These are phyloP conservation scores for Venturia canescens DNA, from an alignment of 1,140 invertebrate genomes.

Conservation along the genomic window DNA sequence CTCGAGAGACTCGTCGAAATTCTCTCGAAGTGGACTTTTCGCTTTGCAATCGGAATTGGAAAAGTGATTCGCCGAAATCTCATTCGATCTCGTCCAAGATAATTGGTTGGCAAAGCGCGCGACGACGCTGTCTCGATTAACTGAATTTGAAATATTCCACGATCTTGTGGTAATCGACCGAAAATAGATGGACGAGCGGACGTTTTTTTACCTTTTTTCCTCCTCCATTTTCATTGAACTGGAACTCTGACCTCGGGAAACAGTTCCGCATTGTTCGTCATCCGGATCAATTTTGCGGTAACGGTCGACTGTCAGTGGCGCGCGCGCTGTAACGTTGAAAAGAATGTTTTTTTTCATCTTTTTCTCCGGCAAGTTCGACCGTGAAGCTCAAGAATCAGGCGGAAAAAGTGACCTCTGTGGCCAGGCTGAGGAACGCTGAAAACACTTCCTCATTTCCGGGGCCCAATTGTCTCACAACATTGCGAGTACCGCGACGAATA, in stretches of 20 bases:
- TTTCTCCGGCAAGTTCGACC: neutral
- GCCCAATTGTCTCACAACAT: neutral
- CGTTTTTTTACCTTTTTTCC: neutral
- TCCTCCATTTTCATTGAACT: neutral
- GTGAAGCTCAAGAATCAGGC: neutral
- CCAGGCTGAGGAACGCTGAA: neutral
- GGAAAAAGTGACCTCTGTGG: slow-evolving; percentile 4
- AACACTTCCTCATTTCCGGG: slow-evolving; percentile 13
- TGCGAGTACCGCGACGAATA: neutral
- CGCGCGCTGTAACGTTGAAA: neutral
- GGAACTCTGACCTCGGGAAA: neutral
- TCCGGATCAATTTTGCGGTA: slow-evolving; percentile 4
- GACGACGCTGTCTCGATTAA: too few species aligned
- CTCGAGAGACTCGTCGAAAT: too few species aligned
- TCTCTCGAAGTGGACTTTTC: too few species aligned
- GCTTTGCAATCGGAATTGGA: too few species aligned
- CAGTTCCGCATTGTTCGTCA: slow-evolving; percentile 11
- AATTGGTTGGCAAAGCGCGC: too few species aligned
- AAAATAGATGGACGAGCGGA: too few species aligned
- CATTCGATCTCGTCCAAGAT: too few species aligned
- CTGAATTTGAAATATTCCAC: too few species aligned
- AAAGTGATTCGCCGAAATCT: too few species aligned
- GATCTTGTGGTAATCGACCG: too few species aligned
- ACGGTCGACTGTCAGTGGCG: neutral
- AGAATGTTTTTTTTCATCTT: neutral